These are phyloP conservation scores for Pelobates fuscus DNA, from an alignment of 2,113 vertebrate species.

Conservation along the genomic window DNA sequence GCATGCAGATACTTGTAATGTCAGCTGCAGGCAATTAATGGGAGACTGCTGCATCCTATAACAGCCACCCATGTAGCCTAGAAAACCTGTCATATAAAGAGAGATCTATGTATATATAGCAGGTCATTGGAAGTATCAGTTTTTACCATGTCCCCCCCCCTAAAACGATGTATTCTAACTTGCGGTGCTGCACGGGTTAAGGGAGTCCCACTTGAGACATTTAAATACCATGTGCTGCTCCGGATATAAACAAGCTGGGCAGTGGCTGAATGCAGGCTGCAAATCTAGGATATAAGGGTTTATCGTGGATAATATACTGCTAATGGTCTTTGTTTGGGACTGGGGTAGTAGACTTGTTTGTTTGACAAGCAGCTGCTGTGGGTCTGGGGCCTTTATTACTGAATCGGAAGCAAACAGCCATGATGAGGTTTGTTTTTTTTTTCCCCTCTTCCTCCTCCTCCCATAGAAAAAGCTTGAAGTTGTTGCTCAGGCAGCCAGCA, in stretches of 20 bases:
- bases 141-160: no score
- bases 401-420: neutral
- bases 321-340: neutral
- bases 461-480: conserved; percentile 5
- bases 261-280: neutral
- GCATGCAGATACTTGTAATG: no score
- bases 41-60: no score
- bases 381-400: neutral
- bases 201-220: conserved; percentile 7
- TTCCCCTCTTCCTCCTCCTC: neutral
- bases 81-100: no score
- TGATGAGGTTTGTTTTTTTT: neutral
- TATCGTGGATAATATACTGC: neutral
- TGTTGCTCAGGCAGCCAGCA: conserved; percentile 35
- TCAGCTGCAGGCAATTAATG: no score
- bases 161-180: neutral
- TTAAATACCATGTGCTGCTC: conserved; percentile 19
- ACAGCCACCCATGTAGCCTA: no score
- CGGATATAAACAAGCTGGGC: conserved; percentile 21
- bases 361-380: neutral
- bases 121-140: no score
- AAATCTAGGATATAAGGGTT: neutral
- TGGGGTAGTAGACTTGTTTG: neutral
- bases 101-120: no score
- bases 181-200: conserved; percentile 11